Base-by-base conservation (phyloP, 2,888 invertebrate genomes). In the Tribolium freemani region DNA sequence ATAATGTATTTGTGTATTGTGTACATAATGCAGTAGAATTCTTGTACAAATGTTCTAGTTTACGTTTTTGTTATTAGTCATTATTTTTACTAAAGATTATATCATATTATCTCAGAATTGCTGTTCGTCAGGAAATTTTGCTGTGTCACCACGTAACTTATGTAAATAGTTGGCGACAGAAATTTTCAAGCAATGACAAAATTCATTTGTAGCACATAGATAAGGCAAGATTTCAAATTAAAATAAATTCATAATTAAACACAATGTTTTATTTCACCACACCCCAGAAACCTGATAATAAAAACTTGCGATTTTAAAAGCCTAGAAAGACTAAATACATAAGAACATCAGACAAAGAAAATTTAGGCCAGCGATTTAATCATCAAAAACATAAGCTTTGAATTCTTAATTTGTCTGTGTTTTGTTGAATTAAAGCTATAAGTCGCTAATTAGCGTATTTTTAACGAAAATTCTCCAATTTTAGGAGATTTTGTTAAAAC, bases 1-100 rank as follows among this genome's bases (percentile, higher is more conserved):
- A 31, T 31, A 16, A 46, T 60, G 57, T 60, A 53, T 66, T 53
- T 66, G 51, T 66, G 54, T 54, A 54, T 54, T 54, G 66, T 66
- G 66, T 66, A 66, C 66, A 66, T 66, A 66, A n/a, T n/a, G 46
- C 26, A 30, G 61, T 48, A 58, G 16, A 31, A 61, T 16, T 16
- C 16, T 16, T 61, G 48, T 61, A 48, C 61, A 61, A 48, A 56
- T 8, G 30, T 30, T n/a, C 9, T 56, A 11, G 20, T 56, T 56
- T 56, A 56, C 16, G 8, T 56, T 11, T 56, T 11, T 30, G 11
- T 56, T 56, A 30, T 38, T 38, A 38, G 11, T 56, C 10, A 31
- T 56, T 20, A 56, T 38, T 56, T 20, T 20, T 51, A 21, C 16
- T 16, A 50, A 13, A 11, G 11, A 51, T 51, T 21, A 51, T 51